These are phyloP conservation scores for Balaeniceps rex DNA, from an alignment of 2,113 vertebrate genomes.

Conservation along the genomic window DNA sequence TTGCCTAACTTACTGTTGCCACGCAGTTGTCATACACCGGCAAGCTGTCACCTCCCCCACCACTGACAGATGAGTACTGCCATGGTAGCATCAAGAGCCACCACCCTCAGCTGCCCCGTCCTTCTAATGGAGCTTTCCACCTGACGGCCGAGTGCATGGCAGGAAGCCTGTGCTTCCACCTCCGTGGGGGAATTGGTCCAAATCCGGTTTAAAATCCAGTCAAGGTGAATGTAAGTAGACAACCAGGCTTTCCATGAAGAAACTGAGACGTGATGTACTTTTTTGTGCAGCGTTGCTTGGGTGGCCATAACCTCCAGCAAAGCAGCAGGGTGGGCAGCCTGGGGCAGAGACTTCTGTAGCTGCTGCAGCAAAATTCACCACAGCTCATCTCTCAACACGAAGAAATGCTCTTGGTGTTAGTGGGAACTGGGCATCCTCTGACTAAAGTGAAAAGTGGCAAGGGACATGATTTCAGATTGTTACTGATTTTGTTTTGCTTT, in stretches of 20 bases:
- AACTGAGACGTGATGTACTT: background rate
- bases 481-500: conserved; percentile 14
- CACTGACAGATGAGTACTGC: background rate
- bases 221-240: background rate
- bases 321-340: background rate
- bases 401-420: background rate
- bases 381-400: background rate
- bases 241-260: background rate
- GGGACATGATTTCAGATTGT: background rate
- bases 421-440: background rate
- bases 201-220: background rate
- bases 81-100: background rate
- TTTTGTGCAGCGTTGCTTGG: background rate
- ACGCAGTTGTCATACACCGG: accelerated
- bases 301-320: background rate
- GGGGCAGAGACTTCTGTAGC: background rate
- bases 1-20: background rate
- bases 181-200: background rate
- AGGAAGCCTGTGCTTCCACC: background rate
- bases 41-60: accelerated
- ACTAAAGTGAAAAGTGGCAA: background rate
- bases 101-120: background rate
- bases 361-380: background rate
- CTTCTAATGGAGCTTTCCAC: background rate
- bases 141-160: accelerated